These are phyloP conservation scores for Taeniopygia guttata DNA, from an alignment of 2,797 vertebrate genomes.

Conservation along the genomic window DNA sequence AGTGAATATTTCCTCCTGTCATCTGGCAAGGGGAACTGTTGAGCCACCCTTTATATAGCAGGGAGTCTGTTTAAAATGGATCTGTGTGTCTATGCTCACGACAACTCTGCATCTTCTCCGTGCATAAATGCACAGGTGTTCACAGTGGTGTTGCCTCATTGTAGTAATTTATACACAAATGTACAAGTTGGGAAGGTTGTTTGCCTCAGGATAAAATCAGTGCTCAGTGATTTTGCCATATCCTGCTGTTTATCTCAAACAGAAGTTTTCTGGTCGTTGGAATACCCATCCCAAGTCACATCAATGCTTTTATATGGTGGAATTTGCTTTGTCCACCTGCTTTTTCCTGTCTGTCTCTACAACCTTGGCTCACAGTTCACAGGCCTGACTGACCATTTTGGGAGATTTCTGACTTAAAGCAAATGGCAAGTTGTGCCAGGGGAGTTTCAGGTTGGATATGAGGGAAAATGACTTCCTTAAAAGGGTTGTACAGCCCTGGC, in stretches of 20 bases:
- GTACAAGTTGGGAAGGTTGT: not conserved
- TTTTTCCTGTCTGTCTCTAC: not conserved
- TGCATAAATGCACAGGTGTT: slow-evolving; percentile 54
- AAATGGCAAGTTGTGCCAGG: not conserved
- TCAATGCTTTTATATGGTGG: not conserved
- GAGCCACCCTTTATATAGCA: slow-evolving; percentile 40
- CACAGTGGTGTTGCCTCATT: not conserved
- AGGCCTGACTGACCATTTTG: not conserved
- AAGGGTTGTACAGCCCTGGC: not conserved
- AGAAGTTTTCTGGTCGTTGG: not conserved
- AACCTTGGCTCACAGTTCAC: not conserved
- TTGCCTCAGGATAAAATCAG: not conserved
- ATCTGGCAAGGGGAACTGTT: not conserved
- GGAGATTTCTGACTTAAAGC: not conserved
- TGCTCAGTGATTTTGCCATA: not conserved
- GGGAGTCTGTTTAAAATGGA: slow-evolving; percentile 51
- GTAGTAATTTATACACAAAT: slow-evolving; percentile 26
- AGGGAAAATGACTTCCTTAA: not conserved
- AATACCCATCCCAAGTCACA: not conserved
- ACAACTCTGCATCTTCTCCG: not conserved
- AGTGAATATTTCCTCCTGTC: not conserved
- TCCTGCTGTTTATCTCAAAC: not conserved
- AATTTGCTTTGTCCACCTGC: not conserved
- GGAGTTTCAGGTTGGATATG: not conserved
- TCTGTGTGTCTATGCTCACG: not conserved